Base-by-base conservation (phyloP, 2,113 vertebrate genomes). In the Xenopus borealis region DNA sequence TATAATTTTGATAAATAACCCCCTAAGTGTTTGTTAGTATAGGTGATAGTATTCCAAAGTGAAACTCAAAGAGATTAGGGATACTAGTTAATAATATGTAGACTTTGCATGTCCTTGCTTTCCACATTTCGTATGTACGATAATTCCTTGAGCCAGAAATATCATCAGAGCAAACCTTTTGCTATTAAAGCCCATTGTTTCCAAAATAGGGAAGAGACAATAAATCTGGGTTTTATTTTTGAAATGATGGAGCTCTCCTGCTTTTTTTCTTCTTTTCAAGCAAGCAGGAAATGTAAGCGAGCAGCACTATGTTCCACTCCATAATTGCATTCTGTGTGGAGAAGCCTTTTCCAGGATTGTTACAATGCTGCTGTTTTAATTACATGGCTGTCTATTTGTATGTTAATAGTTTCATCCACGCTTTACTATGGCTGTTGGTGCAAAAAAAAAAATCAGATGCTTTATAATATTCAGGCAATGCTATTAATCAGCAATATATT, bases 331-430 rank as follows among this genome's bases (percentile, higher is more conserved):
- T 89, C 82, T 79, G 65, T 0, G 1, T 81, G 82, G 80, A 81
- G 77, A 82, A 70, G 78, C 82, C 82, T 27, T 84, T 86, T 86
- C 70, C 85, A 86, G 80, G 75, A 80, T 78, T 47, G 27, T 83
- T 75, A 78, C 82, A 72, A 57, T 74, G 75, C 79, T 59, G 87
- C 87, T 88, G 80, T 85, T 89, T 89, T 87, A 90, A 91, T 90
- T 85, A 88, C 84, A 86, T 88, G 62, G 76, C 81, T 87, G 84
- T 85, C 89, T 87, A 89, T 90, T 90, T 89, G 84, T 89, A 90
- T 89, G 88, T 86, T 91, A 91, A 91, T 90, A 86, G 80, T 87
- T 88, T 87, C 83, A 88, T 85, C 80, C 76, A 72, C 72, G 72
- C 75, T 84, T 92, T 91, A 90, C 88, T 85, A 85, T 81, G 74